phyloP scores from a whole-genome alignment of 1,140 invertebrate species.

The Ditylenchus dipsaci region DNA sequence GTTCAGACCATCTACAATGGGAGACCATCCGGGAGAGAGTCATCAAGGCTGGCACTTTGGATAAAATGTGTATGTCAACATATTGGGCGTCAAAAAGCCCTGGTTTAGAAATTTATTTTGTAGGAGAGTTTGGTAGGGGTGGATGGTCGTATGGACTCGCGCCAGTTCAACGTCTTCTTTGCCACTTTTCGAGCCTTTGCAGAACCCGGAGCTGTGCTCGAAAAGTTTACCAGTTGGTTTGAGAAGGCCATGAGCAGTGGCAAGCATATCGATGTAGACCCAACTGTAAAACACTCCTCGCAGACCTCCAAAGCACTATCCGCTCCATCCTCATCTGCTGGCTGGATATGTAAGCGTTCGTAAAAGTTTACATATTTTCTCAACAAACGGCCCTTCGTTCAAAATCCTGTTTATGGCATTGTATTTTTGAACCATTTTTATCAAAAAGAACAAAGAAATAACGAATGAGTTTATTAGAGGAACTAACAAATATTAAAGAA shows the following conservation, averaged over 20 bases:
- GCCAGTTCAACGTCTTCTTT: constrained; percentile 93
- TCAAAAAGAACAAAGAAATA: no score
- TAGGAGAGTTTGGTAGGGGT: constrained; percentile 60
- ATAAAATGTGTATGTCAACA: constrained; percentile 75
- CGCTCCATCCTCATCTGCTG: constrained; percentile 77
- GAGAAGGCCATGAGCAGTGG: constrained; percentile 56
- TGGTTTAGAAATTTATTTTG: constrained; percentile 13
- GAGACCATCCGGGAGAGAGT: constrained; percentile 93
- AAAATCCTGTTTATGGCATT: no score
- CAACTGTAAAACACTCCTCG: background rate
- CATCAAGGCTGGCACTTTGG: constrained; percentile 89
- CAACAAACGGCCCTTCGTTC: no score
- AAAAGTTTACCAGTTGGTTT: constrained; percentile 74
- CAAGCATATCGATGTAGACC: background rate
- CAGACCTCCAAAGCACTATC: constrained; percentile 24
- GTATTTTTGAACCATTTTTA: no score
- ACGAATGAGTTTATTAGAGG: no score
- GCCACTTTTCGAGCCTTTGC: constrained; percentile 86
- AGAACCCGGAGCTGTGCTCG: constrained; percentile 74
- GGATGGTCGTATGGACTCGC: constrained; percentile 89
- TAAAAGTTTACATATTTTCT: no score
- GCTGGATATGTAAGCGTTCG: constrained; percentile 73
- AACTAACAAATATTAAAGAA: no score
- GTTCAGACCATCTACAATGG: constrained; percentile 94
- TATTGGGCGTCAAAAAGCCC: background rate